A percentile compares a stretch with the other conserved stretches of the same genome.
These are phyloP conservation scores for Pomacea maculata DNA, from an alignment of 1,140 invertebrate species.

Conservation along the genomic window DNA sequence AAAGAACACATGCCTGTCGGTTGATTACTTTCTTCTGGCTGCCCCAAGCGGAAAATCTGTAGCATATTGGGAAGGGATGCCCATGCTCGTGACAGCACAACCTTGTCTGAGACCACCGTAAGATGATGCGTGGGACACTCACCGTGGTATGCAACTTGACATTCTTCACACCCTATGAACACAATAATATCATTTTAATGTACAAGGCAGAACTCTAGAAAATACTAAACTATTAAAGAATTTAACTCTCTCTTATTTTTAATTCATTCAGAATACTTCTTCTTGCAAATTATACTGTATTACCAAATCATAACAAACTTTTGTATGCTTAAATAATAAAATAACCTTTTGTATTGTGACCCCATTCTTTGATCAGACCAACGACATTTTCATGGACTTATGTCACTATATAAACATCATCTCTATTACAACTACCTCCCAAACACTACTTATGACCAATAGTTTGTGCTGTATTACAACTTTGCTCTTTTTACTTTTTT, in stretches of 20 bases:
- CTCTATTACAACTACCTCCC: neutral
- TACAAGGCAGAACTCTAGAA: neutral
- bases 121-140: slow-evolving; percentile 70
- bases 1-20: no score
- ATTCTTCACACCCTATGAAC: slow-evolving; percentile 68
- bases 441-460: no score
- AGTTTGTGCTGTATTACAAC: neutral
- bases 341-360: no score
- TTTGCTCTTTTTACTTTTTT: no score
- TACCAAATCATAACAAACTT: no score
- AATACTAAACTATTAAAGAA: neutral
- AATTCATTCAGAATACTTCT: neutral
- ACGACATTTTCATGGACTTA: no score
- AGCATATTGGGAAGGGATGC: slow-evolving; percentile 73
- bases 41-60: slow-evolving; percentile 71
- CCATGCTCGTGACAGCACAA: slow-evolving; percentile 78
- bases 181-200: slow-evolving; percentile 7
- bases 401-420: neutral
- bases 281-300: neutral
- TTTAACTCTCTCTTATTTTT: neutral
- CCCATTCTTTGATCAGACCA: no score
- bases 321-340: no score
- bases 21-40: slow-evolving; percentile 6
- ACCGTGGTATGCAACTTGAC: slow-evolving; percentile 67
- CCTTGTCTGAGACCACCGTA: slow-evolving; percentile 75